Percentiles rank a stretch among this genome's conserved stretches.
These are phyloP conservation scores for Epizoanthus rinbou DNA, from an alignment of 92 coral and sea anemone genomes.

Conservation along the genomic window DNA sequence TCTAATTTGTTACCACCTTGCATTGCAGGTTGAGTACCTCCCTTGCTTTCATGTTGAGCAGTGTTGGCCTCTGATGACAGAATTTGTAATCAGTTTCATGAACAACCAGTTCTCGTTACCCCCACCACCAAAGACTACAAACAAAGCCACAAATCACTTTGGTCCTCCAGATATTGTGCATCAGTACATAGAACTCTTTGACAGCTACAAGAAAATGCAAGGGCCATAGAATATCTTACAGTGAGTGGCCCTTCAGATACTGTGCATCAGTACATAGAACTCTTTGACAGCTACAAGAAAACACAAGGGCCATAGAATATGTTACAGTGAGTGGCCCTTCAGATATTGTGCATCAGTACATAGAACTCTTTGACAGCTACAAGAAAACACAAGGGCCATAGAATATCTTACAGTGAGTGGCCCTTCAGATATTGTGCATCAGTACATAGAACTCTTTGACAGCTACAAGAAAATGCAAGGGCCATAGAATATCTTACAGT, in stretches of 20 bases:
- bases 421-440: slow-evolving; percentile 77
- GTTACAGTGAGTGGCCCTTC: slow-evolving; percentile 40
- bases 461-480: slow-evolving; percentile 57
- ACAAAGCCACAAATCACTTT: slow-evolving; percentile 72
- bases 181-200: slow-evolving; percentile 87
- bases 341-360: slow-evolving; percentile 76
- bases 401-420: not conserved
- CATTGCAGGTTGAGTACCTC: slow-evolving; percentile 84
- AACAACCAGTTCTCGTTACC: slow-evolving; percentile 72
- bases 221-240: not conserved
- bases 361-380: slow-evolving; percentile 74
- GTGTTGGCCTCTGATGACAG: slow-evolving; percentile 87
- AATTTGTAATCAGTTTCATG: slow-evolving; percentile 84
- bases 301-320: slow-evolving; percentile 4
- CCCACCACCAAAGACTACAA: slow-evolving; percentile 71
- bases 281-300: slow-evolving; percentile 73
- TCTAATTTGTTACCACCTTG: not conserved
- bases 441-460: slow-evolving; percentile 75
- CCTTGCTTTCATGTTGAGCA: slow-evolving; percentile 90
- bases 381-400: too few species aligned
- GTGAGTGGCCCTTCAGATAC: slow-evolving; percentile 64
- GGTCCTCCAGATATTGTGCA: slow-evolving; percentile 80
- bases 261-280: slow-evolving; percentile 76
- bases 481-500: too few species aligned
- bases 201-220: slow-evolving; percentile 68